phyloP scores from a whole-genome alignment of 2,888 invertebrate species.

The Tenthredo amoena region DNA sequence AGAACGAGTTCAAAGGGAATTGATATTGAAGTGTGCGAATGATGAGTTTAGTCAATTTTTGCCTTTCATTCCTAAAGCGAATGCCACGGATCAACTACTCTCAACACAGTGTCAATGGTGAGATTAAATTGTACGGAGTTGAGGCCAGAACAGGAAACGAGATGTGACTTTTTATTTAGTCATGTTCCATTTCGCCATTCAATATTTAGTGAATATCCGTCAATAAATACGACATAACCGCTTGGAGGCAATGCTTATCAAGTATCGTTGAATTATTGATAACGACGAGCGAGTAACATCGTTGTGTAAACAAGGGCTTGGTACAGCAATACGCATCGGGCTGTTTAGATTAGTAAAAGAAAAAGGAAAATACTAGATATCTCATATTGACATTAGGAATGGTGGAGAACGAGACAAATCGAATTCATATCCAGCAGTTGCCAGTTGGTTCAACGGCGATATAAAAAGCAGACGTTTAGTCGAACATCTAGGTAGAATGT shows the following conservation, averaged over 20 bases:
- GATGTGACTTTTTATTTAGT: neutral
- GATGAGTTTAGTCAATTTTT: neutral
- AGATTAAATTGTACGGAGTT: neutral
- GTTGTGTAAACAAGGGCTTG: constrained; percentile 17
- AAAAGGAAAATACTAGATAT: neutral
- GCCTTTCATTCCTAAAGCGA: neutral
- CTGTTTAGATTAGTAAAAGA: constrained; percentile 2
- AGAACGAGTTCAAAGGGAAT: neutral
- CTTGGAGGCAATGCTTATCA: neutral
- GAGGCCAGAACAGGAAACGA: neutral
- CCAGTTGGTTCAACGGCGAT: neutral
- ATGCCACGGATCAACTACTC: neutral
- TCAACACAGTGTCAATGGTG: neutral
- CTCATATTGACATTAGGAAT: neutral
- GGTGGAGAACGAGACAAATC: neutral
- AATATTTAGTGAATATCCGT: neutral
- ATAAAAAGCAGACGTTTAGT: neutral
- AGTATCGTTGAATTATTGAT: constrained; percentile 18
- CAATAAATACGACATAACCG: neutral
- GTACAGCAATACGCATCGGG: neutral
- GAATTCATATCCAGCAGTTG: neutral
- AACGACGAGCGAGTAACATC: neutral
- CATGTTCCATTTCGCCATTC: neutral
- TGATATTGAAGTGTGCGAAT: neutral
- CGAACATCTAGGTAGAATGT: neutral